Percentiles rank a stretch among this genome's conserved stretches.
phyloP scores from a whole-genome alignment of 2,113 vertebrate genomes.

The Pseudolaguvia tuberculata region DNA sequence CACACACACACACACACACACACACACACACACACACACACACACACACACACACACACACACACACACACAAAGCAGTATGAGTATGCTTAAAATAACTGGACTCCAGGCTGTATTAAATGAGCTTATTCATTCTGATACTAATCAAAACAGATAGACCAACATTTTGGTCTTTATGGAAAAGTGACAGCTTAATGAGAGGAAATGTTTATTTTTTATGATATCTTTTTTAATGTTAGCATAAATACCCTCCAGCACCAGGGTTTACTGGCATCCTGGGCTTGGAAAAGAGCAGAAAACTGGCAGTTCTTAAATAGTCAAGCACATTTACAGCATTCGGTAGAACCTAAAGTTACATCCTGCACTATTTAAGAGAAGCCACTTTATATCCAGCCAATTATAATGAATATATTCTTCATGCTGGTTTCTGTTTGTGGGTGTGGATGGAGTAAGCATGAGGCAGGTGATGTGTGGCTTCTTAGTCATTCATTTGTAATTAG shows the following conservation, averaged over 20 bases:
- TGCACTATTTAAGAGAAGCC: background rate
- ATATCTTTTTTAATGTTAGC: background rate
- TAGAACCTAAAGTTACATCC: background rate
- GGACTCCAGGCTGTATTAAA: background rate
- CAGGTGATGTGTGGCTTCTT: background rate
- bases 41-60: background rate
- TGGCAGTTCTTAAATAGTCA: background rate
- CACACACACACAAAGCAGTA: background rate
- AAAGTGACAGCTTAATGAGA: background rate
- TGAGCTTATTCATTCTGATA: background rate
- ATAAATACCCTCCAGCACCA: background rate
- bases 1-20: too few relatives aligned
- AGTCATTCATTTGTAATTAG: constrained; percentile 22
- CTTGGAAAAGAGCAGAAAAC: constrained; percentile 1
- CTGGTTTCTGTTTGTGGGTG: background rate
- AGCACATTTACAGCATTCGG: background rate
- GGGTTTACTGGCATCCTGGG: constrained; percentile 7
- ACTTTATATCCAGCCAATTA: background rate
- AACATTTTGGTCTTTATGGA: background rate
- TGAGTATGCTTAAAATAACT: background rate
- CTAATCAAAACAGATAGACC: background rate
- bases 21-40: too few relatives aligned
- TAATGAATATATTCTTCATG: constrained; percentile 8
- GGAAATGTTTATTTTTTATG: background rate
- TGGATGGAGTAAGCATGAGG: background rate